Evolutionary conservation across 2,113 vertebrate genomes (phyloP).

Genomic region (Ploceus nigricollis): DNA sequence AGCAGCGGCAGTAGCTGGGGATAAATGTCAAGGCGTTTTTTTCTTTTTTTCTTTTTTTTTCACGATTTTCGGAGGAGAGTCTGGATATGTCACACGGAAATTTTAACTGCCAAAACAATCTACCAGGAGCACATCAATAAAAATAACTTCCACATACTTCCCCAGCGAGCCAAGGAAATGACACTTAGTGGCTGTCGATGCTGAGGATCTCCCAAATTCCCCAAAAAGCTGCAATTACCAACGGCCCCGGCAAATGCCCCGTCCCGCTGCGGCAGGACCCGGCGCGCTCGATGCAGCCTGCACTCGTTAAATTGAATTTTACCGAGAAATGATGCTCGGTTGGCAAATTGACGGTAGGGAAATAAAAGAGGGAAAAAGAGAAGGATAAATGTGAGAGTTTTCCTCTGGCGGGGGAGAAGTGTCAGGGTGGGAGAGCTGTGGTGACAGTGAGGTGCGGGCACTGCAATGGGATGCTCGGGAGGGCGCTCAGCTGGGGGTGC

Average conservation of each 20-base stretch:
- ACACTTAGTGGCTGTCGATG: background rate
- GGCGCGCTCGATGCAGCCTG: background rate
- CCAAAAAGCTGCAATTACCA: background rate
- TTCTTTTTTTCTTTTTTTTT: no score
- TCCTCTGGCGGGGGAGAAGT: background rate
- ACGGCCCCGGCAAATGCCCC: background rate
- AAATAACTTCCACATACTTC: constrained; percentile 19
- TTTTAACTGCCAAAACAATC: constrained; percentile 26
- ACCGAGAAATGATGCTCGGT: background rate
- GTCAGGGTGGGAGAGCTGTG: background rate
- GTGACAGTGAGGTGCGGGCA: background rate
- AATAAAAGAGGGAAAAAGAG: background rate
- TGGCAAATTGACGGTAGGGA: background rate
- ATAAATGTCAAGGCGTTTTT: background rate
- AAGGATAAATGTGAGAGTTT: background rate
- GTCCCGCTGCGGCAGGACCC: background rate
- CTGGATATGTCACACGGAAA: constrained; percentile 4
- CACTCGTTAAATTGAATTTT: background rate
- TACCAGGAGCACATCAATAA: background rate
- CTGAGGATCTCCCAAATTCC: background rate
- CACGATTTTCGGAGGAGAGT: background rate
- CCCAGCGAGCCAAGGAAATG: background rate
- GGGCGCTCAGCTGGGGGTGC: background rate
- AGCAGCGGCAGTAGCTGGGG: background rate
- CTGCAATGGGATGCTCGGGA: background rate